These are phyloP conservation scores for Gryllus bimaculatus DNA, from an alignment of 1,140 invertebrate species.

Conservation along the genomic window DNA sequence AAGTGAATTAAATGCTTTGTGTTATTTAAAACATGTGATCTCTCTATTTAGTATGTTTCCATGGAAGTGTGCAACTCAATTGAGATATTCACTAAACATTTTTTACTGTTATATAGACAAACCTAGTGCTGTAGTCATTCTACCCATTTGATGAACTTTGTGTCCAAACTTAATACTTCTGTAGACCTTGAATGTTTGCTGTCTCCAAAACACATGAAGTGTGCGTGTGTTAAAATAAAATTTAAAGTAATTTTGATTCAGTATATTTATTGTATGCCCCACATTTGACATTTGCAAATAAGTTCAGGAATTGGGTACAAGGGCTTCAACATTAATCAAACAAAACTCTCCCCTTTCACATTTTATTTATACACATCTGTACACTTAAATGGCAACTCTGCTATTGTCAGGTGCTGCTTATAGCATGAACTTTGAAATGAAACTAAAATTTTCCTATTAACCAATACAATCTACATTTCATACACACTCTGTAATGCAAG, in stretches of 20 bases:
- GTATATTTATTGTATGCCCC: not conserved
- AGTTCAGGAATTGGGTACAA: too few species aligned
- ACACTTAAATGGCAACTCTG: not conserved
- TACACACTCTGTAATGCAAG: slow-evolving; percentile 67
- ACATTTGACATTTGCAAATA: not conserved
- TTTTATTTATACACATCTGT: not conserved
- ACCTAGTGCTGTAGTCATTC: slow-evolving; percentile 9
- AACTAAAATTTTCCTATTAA: slow-evolving; percentile 7
- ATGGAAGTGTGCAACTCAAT: not conserved
- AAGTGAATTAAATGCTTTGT: not conserved
- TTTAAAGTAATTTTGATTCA: slow-evolving; percentile 1
- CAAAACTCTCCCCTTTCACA: too few species aligned
- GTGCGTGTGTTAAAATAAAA: not conserved
- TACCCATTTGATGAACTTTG: slow-evolving; percentile 8
- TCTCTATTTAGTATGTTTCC: slow-evolving; percentile 10
- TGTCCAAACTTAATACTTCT: slow-evolving; percentile 12
- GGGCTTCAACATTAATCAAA: too few species aligned
- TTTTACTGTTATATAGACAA: slow-evolving; percentile 13
- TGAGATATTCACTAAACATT: slow-evolving; percentile 13
- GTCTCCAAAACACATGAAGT: not conserved
- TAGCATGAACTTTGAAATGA: not conserved
- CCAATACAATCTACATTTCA: slow-evolving; percentile 43
- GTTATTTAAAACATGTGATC: slow-evolving; percentile 11
- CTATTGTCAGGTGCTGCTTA: too few species aligned
- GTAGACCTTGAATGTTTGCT: slow-evolving; percentile 11